A percentile compares a stretch with the other conserved stretches of the same genome.
Evolutionary conservation across 2,797 vertebrate species (phyloP).

Genomic region (Neomorphus geoffroyi): DNA sequence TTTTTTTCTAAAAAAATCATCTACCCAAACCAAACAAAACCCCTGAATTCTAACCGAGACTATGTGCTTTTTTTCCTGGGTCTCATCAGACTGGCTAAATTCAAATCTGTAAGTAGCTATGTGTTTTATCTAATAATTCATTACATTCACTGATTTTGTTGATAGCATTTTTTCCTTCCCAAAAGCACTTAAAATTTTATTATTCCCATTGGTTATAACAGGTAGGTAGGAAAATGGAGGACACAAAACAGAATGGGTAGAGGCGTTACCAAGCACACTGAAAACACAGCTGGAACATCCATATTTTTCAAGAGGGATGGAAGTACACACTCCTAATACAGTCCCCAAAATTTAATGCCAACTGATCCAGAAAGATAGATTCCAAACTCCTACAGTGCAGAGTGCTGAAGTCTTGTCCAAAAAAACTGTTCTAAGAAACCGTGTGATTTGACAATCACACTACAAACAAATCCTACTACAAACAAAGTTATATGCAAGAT

Average conservation of each 20-base stretch:
- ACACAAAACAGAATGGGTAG: not conserved
- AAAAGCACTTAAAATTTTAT: not conserved
- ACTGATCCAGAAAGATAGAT: not conserved
- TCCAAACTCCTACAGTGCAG: not conserved
- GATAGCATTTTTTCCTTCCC: not conserved
- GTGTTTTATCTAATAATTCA: not conserved
- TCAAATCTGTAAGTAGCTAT: not conserved
- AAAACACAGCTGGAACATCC: not conserved
- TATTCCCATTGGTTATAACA: not conserved
- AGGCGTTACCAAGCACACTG: not conserved
- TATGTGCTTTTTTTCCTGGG: not conserved
- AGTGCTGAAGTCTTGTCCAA: not conserved
- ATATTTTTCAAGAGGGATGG: not conserved
- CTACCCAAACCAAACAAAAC: no score
- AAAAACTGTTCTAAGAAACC: not conserved
- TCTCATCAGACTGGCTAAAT: no score
- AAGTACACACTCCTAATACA: not conserved
- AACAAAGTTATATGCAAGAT: not conserved
- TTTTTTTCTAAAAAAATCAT: no score
- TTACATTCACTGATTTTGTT: not conserved
- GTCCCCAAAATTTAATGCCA: not conserved
- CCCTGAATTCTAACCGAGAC: not conserved
- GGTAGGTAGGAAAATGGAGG: not conserved
- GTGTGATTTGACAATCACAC: not conserved
- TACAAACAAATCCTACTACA: not conserved